A percentile compares a stretch with the other conserved stretches of the same genome.
Evolutionary conservation across 1,140 invertebrate genomes (phyloP).

Genomic region (Megalonaias nervosa): DNA sequence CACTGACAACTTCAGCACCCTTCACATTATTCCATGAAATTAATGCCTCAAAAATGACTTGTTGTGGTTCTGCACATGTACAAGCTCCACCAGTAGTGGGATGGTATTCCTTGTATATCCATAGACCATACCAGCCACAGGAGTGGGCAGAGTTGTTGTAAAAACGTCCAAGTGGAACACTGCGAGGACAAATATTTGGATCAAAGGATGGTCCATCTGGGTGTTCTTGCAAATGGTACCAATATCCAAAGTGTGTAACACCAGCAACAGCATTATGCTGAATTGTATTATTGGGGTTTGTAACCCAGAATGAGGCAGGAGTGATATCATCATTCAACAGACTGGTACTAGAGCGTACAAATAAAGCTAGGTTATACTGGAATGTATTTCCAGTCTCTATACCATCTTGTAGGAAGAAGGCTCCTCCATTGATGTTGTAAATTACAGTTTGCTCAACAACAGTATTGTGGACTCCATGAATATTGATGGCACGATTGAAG

Average conservation of each 20-base stretch:
- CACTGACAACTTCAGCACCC: conserved; percentile 64
- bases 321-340: conserved; percentile 70
- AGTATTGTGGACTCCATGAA: conserved; percentile 41
- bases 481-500: conserved; percentile 63
- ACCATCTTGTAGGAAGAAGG: no score
- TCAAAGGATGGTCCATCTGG: conserved; percentile 64
- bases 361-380: conserved; percentile 68
- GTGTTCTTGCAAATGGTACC: conserved; percentile 67
- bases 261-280: conserved; percentile 51
- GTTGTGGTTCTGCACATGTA: conserved; percentile 24
- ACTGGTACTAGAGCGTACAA: conserved; percentile 65
- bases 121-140: conserved; percentile 69
- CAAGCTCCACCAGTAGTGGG: conserved; percentile 52
- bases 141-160: conserved; percentile 68
- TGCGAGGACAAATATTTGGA: conserved; percentile 41
- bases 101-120: conserved; percentile 65
- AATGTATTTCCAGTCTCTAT: conserved; percentile 13
- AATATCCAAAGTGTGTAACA: conserved; percentile 69
- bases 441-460: no score
- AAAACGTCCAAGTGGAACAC: conserved; percentile 58
- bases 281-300: no score
- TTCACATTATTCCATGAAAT: conserved; percentile 66
- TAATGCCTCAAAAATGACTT: conserved; percentile 51
- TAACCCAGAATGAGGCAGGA: conserved; percentile 30
- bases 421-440: conserved; percentile 43